These are phyloP conservation scores for Apus apus DNA, from an alignment of 2,113 vertebrate species.

Conservation along the genomic window DNA sequence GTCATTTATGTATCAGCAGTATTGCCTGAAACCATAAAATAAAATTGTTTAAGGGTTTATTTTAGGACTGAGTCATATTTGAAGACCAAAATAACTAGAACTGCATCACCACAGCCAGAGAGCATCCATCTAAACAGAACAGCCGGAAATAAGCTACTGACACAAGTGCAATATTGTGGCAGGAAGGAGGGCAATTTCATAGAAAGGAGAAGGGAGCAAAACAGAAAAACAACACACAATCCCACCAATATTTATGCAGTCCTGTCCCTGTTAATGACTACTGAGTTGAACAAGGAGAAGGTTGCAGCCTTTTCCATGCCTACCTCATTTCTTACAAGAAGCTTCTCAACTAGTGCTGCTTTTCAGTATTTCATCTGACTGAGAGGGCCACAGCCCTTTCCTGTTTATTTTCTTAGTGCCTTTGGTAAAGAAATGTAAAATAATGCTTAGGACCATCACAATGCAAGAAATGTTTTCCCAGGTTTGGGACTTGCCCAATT, in stretches of 20 bases:
- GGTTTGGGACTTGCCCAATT: background rate
- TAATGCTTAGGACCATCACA: background rate
- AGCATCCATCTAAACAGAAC: background rate
- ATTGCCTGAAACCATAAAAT: background rate
- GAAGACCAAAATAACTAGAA: conserved; percentile 1
- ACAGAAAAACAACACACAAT: background rate
- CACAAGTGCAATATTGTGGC: background rate
- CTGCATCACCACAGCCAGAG: background rate
- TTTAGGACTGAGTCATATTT: conserved; percentile 1
- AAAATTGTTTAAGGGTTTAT: background rate
- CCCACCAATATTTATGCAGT: fast-evolving
- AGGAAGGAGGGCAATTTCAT: background rate
- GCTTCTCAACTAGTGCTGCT: background rate
- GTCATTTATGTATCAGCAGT: background rate
- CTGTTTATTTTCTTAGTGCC: background rate
- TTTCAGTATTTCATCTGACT: background rate
- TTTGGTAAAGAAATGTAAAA: background rate
- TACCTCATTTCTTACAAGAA: background rate
- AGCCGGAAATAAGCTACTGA: background rate
- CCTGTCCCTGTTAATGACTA: background rate
- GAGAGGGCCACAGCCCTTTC: background rate
- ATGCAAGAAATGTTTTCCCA: background rate
- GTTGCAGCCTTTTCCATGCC: background rate
- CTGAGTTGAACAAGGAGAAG: background rate
- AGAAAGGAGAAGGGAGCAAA: background rate